These are phyloP conservation scores for Xenus cinereus DNA, from an alignment of 2,113 vertebrate species.

Conservation along the genomic window DNA sequence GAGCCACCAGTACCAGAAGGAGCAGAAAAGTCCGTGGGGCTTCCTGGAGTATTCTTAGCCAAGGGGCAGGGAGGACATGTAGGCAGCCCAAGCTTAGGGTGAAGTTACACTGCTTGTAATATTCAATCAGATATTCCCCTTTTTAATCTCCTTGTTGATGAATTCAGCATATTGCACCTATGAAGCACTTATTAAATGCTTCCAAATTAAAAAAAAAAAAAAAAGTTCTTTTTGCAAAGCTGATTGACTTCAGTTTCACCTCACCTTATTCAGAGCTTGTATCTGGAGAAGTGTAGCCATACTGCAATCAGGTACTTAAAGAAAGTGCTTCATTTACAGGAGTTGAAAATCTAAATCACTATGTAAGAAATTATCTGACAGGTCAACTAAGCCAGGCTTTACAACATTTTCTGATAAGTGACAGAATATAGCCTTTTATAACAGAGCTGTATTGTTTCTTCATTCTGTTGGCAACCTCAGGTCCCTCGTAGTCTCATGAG, in stretches of 20 bases:
- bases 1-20: not conserved
- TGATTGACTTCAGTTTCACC: not conserved
- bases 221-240: not conserved
- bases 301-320: not conserved
- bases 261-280: not conserved
- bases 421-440: not conserved
- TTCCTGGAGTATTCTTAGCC: not conserved
- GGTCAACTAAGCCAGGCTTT: not conserved
- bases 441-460: not conserved
- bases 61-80: not conserved
- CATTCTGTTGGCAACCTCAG: not conserved
- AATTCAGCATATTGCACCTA: not conserved
- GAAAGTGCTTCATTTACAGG: not conserved
- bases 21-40: not conserved
- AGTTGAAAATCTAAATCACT: not conserved
- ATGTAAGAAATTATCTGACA: not conserved
- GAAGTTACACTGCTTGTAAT: not conserved
- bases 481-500: not conserved
- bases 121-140: not conserved
- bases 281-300: not conserved
- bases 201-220: not conserved
- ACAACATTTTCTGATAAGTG: not conserved
- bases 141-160: not conserved
- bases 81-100: not conserved
- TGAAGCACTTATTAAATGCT: not conserved